Evolutionary conservation across 2,797 vertebrate species (phyloP), one percentile per base, ranked within the genome.

Genomic region (Silurus aristotelis): DNA sequence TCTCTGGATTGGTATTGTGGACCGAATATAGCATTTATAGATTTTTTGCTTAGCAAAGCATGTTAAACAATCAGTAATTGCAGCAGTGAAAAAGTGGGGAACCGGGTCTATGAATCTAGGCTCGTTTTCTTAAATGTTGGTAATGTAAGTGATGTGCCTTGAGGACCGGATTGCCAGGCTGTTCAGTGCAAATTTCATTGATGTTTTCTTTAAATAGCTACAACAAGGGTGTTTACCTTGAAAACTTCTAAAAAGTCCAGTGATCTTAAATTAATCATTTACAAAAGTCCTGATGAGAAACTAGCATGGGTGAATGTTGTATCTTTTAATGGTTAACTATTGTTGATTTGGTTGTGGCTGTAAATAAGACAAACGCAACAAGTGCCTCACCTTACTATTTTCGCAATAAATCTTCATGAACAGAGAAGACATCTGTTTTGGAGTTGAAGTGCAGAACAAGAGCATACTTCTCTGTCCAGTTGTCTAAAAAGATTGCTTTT

Each of bases 191-290:
- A 66, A 78, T 83, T 73, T 70, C 58, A 48, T 83, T 71, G 77
- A 80, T 76, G 79, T 87, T 89, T 48, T 80, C 43, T 83, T 60
- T 86, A 83, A 86, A 76, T 83, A 81, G 70, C 61, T n/a, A 31
- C 25, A 67, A n/a, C 15, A 27, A 14, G n/a, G 15, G 52, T 76
- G 19, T 61, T 43, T n/a, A 78, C 3, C 2, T 43, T 3, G n/a
- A 66, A 20, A 25, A 1, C 0, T 14, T 38, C 60, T 17, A 17
- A 17, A 80, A 48, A n/a, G 14, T 66, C 61, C 14, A 52, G 2
- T 80, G 52, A 67, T 2, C 20, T 31, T 15, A 63, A 79, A 79
- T 79, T 2, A 79, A 64, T 78, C 38, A 61, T 61, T 61, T 78
- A 22, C 76, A 78, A 22, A 48, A 10, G 58, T 63, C 31, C 3